phyloP scores from a whole-genome alignment of 2,797 vertebrate genomes.

The Fratercula arctica region DNA sequence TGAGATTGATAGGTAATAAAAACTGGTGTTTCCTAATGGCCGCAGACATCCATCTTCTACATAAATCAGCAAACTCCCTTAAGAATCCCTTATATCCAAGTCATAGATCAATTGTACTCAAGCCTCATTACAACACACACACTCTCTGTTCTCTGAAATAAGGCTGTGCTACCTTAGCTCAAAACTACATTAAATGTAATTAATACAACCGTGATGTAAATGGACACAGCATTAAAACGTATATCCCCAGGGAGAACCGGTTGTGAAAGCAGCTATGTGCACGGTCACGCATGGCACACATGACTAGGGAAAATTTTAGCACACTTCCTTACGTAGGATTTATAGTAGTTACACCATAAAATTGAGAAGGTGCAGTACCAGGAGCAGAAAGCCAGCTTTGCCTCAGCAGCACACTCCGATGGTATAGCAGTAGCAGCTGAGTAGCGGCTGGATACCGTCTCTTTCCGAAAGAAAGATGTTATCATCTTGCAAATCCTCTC shows the following conservation, averaged over 20 bases:
- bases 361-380: neutral
- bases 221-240: slow-evolving; percentile 12
- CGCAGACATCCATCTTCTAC: slow-evolving; percentile 59
- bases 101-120: slow-evolving; percentile 68
- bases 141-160: slow-evolving; percentile 8
- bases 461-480: neutral
- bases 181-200: slow-evolving; percentile 65
- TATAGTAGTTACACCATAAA: neutral
- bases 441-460: neutral
- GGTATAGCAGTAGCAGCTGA: neutral
- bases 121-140: slow-evolving; percentile 46
- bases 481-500: neutral
- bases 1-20: slow-evolving; percentile 65
- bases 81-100: slow-evolving; percentile 52
- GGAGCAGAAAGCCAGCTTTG: neutral
- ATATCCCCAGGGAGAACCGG: neutral
- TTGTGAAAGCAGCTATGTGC: neutral
- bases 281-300: neutral
- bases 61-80: slow-evolving; percentile 68
- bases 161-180: slow-evolving; percentile 33
- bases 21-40: slow-evolving; percentile 59
- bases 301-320: neutral
- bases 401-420: neutral
- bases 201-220: slow-evolving; percentile 59
- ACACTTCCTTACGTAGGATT: neutral